Base-by-base conservation (phyloP, 2,888 invertebrate genomes). In the Omphaloscelis lunosa region DNA sequence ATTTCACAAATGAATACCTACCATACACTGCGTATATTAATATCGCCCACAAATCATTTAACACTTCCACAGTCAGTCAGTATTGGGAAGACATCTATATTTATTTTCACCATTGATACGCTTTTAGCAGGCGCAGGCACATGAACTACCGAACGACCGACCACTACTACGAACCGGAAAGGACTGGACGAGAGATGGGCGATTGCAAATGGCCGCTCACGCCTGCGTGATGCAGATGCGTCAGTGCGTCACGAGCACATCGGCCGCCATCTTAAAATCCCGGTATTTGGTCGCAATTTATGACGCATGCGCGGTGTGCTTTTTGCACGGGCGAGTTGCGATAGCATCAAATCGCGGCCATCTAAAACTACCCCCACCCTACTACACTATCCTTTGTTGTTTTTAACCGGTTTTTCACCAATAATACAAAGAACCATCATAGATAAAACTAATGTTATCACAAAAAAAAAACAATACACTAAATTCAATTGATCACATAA, bases 151-250 rank as follows among this genome's bases (percentile, higher is more conserved):
- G 8, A 56, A 41, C 11, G 8, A 15, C 29, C 11, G n/a, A 67
- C 11, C 17, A 68, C 29, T 34, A 45, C 23, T 34, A 29, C 69
- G 56, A 56, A n/a, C 3, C n/a, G 3, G 11, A 53, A 68, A 23
- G 9, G 17, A 67, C 41, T 68, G 23, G 2, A 39, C 39, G 27
- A 41, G 23, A 23, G 9, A 15, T 23, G 20, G 48, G 2, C 15
- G 17, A 51, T 66, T 51, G 48, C 66, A 39, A 66, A 29, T 68
- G 41, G 68, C 72, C 23, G 41, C 8, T 39, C 48, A 59, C 59
- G 48, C 71, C 34, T 23, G 48, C 59, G 72, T 48, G 17, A 23
- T 71, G 39, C 48, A 71, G 39, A 27, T 4, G 71, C 58, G 72
- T 48, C 45, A n/a, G 2, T 45, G 17, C 41, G 17, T 0, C 23